Evolutionary conservation across 2,888 invertebrate species (phyloP).

Genomic region (Macaria liturata): DNA sequence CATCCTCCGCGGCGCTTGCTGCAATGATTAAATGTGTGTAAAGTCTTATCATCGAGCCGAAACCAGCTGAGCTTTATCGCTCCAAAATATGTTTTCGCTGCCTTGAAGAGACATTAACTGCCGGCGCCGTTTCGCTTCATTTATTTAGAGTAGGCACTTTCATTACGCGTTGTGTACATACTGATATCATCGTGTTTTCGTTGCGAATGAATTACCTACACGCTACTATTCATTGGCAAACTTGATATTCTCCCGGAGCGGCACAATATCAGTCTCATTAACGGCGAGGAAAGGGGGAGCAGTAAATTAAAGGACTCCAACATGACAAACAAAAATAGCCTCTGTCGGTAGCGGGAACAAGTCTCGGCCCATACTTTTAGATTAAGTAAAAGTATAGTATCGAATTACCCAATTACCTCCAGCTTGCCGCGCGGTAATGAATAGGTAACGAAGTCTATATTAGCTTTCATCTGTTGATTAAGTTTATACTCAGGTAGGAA

Average conservation of each 20-base stretch:
- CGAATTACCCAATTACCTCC: constrained; percentile 24
- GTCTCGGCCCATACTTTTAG: constrained; percentile 6
- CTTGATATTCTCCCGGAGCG: no score
- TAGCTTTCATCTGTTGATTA: constrained; percentile 23
- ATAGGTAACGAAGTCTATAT: constrained; percentile 24
- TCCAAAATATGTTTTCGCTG: constrained; percentile 18
- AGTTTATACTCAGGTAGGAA: constrained; percentile 1
- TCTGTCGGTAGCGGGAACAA: constrained; percentile 3
- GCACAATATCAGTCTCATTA: no score
- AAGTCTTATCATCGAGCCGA: constrained; percentile 27
- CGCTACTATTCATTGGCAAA: no score
- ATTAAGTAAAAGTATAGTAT: constrained; percentile 15
- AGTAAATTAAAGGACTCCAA: constrained; percentile 9
- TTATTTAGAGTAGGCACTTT: constrained; percentile 15
- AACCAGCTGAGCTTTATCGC: constrained; percentile 24
- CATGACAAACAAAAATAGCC: constrained; percentile 10
- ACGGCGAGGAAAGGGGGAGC: background rate
- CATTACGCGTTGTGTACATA: constrained; percentile 3
- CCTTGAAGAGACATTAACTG: constrained; percentile 10
- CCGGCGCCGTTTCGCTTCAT: constrained; percentile 10
- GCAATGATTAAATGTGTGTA: constrained; percentile 57
- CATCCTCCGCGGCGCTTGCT: constrained; percentile 54
- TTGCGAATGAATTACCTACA: constrained; percentile 3
- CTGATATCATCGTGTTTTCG: background rate
- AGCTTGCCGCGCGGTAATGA: constrained; percentile 16